Conservation (phyloP, 2,797 vertebrate genomes). For the Chelmon rostratus region DNA sequence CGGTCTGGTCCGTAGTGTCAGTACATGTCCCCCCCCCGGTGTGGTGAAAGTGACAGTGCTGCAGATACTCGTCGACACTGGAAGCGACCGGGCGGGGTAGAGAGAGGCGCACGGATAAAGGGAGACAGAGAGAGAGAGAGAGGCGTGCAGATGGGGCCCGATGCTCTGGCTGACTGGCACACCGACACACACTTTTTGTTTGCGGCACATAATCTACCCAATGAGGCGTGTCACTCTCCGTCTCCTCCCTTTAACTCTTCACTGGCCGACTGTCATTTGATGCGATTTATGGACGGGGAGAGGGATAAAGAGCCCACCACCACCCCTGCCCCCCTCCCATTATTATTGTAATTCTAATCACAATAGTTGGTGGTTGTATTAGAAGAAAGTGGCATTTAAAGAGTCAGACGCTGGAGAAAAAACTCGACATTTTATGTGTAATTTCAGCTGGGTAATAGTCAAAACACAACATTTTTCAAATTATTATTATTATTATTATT, state of each 20-base stretch:
- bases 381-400: slow-evolving; percentile 56
- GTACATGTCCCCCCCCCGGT: slow-evolving; percentile 84
- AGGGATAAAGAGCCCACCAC: slow-evolving; percentile 43
- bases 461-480: neutral
- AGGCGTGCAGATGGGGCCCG: slow-evolving; percentile 92
- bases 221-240: slow-evolving; percentile 97
- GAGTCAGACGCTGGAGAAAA: neutral
- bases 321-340: slow-evolving; percentile 6
- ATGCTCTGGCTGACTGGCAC: slow-evolving; percentile 94
- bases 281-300: slow-evolving; percentile 68
- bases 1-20: slow-evolving; percentile 76
- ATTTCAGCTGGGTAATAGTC: neutral
- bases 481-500: neutral
- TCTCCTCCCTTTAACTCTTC: slow-evolving; percentile 98
- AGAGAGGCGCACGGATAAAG: slow-evolving; percentile 50
- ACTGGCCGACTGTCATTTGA: slow-evolving; percentile 79
- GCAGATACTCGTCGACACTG: slow-evolving; percentile 59
- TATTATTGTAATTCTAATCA: slow-evolving; percentile 75
- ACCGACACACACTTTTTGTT: slow-evolving; percentile 99
- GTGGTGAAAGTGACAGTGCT: slow-evolving; percentile 69
- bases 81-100: slow-evolving; percentile 41
- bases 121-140: slow-evolving; percentile 54
- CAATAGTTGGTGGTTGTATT: slow-evolving; percentile 63
- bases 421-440: neutral
- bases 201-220: slow-evolving; percentile 98